A percentile compares a stretch with the other conserved stretches of the same genome.
phyloP scores from a whole-genome alignment of 2,113 vertebrate species.

The Gopherus evgoodei region DNA sequence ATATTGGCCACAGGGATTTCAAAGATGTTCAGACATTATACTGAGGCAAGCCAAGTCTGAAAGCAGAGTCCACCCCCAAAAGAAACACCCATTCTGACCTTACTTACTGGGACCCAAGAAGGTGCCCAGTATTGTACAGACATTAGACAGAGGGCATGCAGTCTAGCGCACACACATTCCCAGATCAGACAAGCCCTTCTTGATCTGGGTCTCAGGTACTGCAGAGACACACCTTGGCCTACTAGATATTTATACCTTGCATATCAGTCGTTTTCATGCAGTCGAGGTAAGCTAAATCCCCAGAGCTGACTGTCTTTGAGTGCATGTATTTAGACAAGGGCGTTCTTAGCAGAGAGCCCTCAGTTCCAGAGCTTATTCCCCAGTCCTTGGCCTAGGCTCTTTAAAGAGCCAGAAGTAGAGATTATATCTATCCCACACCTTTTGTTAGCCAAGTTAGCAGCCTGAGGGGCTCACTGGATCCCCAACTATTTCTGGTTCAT shows the following conservation, averaged over 20 bases:
- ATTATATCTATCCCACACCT: background rate
- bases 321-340: no score
- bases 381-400: background rate
- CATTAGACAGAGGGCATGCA: accelerated
- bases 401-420: background rate
- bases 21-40: background rate
- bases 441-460: background rate
- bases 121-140: background rate
- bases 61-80: background rate
- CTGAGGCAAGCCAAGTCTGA: background rate
- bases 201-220: background rate
- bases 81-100: background rate
- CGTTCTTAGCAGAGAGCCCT: no score
- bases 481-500: background rate
- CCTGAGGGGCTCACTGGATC: background rate
- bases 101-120: background rate
- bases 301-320: no score
- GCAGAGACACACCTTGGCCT: background rate
- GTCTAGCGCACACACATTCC: background rate
- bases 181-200: background rate
- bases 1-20: background rate
- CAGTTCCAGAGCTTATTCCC: background rate
- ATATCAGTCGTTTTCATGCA: background rate
- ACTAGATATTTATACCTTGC: background rate
- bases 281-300: no score